Evolutionary conservation across 2,888 invertebrate species (phyloP).

Genomic region (Caenorhabditis sp.): DNA sequence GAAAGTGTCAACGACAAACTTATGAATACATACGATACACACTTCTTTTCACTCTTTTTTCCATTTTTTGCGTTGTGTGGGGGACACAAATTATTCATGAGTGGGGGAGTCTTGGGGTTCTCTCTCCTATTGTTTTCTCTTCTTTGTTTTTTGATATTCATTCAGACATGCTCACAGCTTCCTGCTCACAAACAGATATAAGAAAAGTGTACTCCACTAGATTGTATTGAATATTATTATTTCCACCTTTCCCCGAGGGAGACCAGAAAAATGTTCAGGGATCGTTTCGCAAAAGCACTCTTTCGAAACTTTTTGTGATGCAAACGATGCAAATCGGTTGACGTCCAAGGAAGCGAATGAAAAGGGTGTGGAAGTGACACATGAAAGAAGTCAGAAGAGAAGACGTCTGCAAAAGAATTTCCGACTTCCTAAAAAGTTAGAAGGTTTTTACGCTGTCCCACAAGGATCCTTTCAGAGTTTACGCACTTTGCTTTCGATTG

Average conservation of each 20-base stretch:
- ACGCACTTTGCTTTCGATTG: slow-evolving; percentile 25
- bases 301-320: slow-evolving; percentile 40
- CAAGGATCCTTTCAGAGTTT: slow-evolving; percentile 19
- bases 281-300: slow-evolving; percentile 29
- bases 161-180: slow-evolving; percentile 31
- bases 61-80: neutral
- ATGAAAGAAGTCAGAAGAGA: slow-evolving; percentile 15
- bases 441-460: slow-evolving; percentile 11
- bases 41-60: slow-evolving; percentile 14
- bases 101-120: slow-evolving; percentile 27
- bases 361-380: slow-evolving; percentile 48
- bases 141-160: neutral
- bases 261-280: slow-evolving; percentile 9
- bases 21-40: slow-evolving; percentile 31
- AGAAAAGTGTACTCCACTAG: neutral
- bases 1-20: slow-evolving; percentile 53
- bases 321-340: slow-evolving; percentile 42
- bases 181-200: slow-evolving; percentile 1
- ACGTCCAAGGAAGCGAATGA: slow-evolving; percentile 37
- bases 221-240: neutral
- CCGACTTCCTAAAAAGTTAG: slow-evolving; percentile 14
- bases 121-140: neutral
- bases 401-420: slow-evolving; percentile 30
- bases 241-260: neutral
- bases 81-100: slow-evolving; percentile 41